phyloP scores from a whole-genome alignment of 2,888 invertebrate genomes.

The Altica lythri region DNA sequence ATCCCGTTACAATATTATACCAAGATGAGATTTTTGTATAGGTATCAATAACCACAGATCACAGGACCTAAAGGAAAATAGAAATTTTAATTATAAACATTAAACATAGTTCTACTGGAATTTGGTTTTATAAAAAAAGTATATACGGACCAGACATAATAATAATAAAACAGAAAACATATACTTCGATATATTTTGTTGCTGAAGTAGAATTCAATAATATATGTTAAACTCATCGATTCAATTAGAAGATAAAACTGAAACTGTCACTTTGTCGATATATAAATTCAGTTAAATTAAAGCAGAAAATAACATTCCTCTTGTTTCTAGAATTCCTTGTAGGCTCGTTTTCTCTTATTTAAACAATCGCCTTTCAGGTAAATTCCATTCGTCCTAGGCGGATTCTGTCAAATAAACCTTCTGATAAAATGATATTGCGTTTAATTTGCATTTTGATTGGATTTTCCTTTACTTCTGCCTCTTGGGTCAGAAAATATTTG shows the following conservation, averaged over 20 bases:
- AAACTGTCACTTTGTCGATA: conserved; percentile 14
- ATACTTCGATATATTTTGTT: no score
- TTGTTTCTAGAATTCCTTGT: conserved; percentile 21
- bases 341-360: conserved; percentile 27
- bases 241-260: conserved; percentile 16
- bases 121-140: no score
- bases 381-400: conserved; percentile 10
- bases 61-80: no score
- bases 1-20: no score
- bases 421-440: conserved; percentile 17
- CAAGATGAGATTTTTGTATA: no score
- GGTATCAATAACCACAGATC: no score
- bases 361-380: conserved; percentile 20
- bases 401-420: conserved; percentile 23
- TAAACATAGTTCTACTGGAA: no score
- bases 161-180: no score
- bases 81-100: no score
- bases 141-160: no score
- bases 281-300: conserved; percentile 21
- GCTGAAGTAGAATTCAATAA: no score
- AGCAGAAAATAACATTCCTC: conserved; percentile 20
- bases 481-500: conserved; percentile 15
- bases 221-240: not conserved
- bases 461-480: conserved; percentile 7
- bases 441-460: conserved; percentile 25